phyloP scores from a whole-genome alignment of 2,113 vertebrate genomes.

The Nanger granti region DNA sequence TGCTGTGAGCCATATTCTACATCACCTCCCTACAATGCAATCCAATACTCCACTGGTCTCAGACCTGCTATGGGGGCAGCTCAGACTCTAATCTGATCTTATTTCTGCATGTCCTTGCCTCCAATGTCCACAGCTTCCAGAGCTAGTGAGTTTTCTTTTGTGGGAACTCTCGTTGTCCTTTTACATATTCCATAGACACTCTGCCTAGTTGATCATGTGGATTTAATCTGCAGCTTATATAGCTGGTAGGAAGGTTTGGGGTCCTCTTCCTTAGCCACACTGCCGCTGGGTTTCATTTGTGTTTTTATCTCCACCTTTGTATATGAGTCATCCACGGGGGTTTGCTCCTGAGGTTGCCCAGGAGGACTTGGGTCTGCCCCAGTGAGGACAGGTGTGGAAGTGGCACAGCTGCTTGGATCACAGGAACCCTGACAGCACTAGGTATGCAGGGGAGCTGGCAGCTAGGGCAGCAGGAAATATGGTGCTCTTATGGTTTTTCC shows the following conservation, averaged over 20 bases:
- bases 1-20: neutral
- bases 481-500: neutral
- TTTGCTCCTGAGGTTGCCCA: neutral
- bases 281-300: neutral
- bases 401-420: neutral
- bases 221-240: neutral
- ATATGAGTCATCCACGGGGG: neutral
- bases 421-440: neutral
- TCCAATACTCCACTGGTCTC: neutral
- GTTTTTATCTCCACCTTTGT: neutral
- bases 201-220: neutral
- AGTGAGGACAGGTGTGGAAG: neutral
- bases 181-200: neutral
- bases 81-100: neutral
- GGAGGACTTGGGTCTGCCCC: neutral
- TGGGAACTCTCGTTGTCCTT: neutral
- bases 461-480: neutral
- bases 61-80: neutral
- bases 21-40: neutral
- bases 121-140: neutral
- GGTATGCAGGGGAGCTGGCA: neutral
- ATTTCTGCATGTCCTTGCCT: neutral
- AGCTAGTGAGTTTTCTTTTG: neutral
- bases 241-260: neutral
- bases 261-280: neutral